phyloP scores from a whole-genome alignment of 2,888 invertebrate genomes.

The Siphonodentalium dalli region DNA sequence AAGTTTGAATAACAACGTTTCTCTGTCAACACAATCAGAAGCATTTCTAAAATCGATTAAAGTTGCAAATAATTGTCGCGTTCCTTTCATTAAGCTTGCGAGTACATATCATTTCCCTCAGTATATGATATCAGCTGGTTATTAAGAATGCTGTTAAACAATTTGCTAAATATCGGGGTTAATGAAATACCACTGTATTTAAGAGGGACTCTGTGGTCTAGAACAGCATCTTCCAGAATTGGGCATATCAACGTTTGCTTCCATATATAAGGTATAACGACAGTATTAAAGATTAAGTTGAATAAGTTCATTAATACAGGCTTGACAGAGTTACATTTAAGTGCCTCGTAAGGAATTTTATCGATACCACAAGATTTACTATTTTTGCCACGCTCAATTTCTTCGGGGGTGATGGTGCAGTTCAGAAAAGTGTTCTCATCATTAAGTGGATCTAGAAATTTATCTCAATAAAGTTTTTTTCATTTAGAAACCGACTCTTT shows the following conservation, averaged over 20 bases:
- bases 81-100: no score
- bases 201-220: neutral
- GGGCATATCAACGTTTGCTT: neutral
- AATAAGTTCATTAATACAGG: neutral
- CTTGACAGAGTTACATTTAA: neutral
- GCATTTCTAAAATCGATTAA: no score
- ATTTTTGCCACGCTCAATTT: no score
- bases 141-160: neutral
- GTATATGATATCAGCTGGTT: neutral
- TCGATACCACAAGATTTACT: no score
- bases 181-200: conserved; percentile 1
- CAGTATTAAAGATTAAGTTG: neutral
- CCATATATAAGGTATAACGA: conserved; percentile 1
- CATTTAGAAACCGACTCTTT: no score
- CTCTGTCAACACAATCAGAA: no score
- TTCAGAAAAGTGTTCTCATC: no score
- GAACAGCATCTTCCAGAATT: neutral
- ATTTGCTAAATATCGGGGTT: neutral
- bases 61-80: neutral
- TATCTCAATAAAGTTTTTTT: no score
- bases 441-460: no score
- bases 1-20: no score
- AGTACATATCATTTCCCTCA: neutral
- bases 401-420: no score
- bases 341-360: neutral